Conservation (phyloP, 1,140 invertebrate genomes). For the Pseudomyrmex concolor region DNA sequence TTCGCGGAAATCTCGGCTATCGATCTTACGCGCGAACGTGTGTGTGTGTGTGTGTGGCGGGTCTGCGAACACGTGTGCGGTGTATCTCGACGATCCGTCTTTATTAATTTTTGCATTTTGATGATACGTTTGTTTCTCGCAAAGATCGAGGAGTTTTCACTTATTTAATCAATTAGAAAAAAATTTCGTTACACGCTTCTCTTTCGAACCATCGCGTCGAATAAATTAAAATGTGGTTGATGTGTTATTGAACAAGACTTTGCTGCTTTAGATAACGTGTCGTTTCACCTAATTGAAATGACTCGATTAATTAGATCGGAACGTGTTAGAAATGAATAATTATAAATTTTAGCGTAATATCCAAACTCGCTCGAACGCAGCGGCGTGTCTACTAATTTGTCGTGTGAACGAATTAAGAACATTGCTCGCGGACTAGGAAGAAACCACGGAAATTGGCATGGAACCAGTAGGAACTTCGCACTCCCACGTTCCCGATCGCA, state of each 20-base stretch:
- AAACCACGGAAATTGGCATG: constrained; percentile 72
- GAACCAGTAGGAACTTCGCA: constrained; percentile 65
- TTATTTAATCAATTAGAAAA: not conserved
- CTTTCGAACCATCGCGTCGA: not conserved
- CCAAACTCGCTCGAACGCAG: not conserved
- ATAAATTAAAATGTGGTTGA: not conserved
- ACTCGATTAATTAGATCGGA: not conserved
- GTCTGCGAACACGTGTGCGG: not conserved
- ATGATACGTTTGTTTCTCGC: not conserved
- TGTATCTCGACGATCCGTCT: constrained; percentile 29
- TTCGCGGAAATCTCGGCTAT: constrained; percentile 70
- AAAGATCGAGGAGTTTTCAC: not conserved
- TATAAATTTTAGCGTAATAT: constrained; percentile 8
- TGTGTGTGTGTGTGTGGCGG: too few relatives aligned
- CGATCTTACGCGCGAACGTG: constrained; percentile 62
- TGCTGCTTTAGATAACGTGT: not conserved
- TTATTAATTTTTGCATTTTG: constrained; percentile 63
- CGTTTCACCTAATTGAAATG: not conserved
- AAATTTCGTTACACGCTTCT: not conserved
- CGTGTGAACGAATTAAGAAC: constrained; percentile 70
- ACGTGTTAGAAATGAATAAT: constrained; percentile 17
- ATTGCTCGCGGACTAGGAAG: constrained; percentile 67
- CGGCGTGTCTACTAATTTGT: constrained; percentile 61
- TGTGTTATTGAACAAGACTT: not conserved
- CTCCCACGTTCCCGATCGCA: constrained; percentile 69